Percentiles rank a stretch among this genome's conserved stretches.
Evolutionary conservation across 2,888 invertebrate species (phyloP).

Genomic region (Thereva unica): DNA sequence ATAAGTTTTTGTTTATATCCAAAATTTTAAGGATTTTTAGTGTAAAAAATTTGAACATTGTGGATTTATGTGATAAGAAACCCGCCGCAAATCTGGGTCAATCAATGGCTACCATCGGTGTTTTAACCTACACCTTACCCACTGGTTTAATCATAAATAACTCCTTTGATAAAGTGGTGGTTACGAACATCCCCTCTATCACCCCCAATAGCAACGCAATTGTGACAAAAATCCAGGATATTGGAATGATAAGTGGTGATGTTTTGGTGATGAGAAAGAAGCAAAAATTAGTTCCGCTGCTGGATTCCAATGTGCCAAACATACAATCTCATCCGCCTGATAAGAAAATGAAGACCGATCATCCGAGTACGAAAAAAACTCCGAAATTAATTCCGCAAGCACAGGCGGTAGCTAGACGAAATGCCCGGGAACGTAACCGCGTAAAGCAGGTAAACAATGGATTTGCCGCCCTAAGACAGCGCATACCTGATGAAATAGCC

Average conservation of each 20-base stretch:
- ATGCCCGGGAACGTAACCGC: conserved; percentile 89
- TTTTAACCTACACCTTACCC: conserved; percentile 51
- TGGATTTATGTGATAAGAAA: conserved; percentile 16
- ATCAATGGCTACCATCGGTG: conserved; percentile 47
- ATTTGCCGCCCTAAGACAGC: conserved; percentile 83
- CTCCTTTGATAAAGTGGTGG: conserved; percentile 53
- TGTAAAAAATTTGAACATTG: conserved; percentile 2
- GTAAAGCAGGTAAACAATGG: conserved; percentile 93
- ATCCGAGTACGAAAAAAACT: not conserved
- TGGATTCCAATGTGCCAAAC: conserved; percentile 35
- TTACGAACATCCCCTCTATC: conserved; percentile 51
- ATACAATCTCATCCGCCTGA: conserved; percentile 16
- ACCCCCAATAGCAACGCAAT: conserved; percentile 53
- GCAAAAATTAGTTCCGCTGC: conserved; percentile 38
- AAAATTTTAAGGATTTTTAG: not conserved
- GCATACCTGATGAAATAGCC: conserved; percentile 83
- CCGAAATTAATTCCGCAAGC: conserved; percentile 66
- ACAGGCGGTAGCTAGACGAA: conserved; percentile 82
- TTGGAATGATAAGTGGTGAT: conserved; percentile 51
- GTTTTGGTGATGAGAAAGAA: conserved; percentile 43
- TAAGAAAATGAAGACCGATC: conserved; percentile 9
- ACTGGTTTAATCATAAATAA: conserved; percentile 46
- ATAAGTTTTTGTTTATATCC: conserved; percentile 18
- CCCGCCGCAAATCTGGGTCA: conserved; percentile 2
- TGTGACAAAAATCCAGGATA: conserved; percentile 55